A percentile compares a stretch with the other conserved stretches of the same genome.
These are phyloP conservation scores for Phyllotreta cruciferae DNA, from an alignment of 2,888 invertebrate genomes.

Conservation along the genomic window DNA sequence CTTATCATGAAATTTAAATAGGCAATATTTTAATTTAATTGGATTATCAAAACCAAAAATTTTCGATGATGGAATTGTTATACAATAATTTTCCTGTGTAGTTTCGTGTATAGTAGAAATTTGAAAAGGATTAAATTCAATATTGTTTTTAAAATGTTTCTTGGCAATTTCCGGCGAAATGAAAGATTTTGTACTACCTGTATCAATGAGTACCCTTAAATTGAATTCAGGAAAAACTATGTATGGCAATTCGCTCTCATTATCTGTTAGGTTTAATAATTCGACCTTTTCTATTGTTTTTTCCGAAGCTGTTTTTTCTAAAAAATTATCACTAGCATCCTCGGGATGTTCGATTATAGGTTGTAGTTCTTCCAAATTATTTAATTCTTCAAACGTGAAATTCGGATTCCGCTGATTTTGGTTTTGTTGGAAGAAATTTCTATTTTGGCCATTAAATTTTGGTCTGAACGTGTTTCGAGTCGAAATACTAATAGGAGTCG, in stretches of 20 bases:
- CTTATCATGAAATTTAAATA: constrained; percentile 5
- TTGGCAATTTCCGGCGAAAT: constrained; percentile 18
- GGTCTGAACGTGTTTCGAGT: constrained; percentile 20
- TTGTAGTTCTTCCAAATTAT: constrained; percentile 17
- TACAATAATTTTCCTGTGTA: background rate
- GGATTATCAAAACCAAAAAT: constrained; percentile 5
- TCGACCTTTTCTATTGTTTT: too few relatives aligned
- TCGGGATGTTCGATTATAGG: constrained; percentile 10
- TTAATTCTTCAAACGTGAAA: constrained; percentile 8
- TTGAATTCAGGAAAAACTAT: constrained; percentile 21
- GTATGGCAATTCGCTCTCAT: constrained; percentile 27
- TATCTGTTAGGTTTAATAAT: too few relatives aligned
- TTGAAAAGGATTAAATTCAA: constrained; percentile 4
- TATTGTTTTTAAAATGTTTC: constrained; percentile 20
- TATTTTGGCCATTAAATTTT: constrained; percentile 5
- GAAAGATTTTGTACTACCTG: constrained; percentile 23
- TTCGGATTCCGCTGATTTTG: constrained; percentile 12
- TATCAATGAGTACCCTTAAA: constrained; percentile 18
- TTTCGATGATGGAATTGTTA: constrained; percentile 3
- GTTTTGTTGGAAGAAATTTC: constrained; percentile 14
- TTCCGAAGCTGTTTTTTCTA: constrained; percentile 18
- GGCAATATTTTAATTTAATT: constrained; percentile 2
- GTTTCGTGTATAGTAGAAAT: background rate
- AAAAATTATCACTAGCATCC: constrained; percentile 19
- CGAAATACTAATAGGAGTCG: constrained; percentile 14